phyloP scores from a whole-genome alignment of 2,113 vertebrate genomes.

The Naja naja region DNA sequence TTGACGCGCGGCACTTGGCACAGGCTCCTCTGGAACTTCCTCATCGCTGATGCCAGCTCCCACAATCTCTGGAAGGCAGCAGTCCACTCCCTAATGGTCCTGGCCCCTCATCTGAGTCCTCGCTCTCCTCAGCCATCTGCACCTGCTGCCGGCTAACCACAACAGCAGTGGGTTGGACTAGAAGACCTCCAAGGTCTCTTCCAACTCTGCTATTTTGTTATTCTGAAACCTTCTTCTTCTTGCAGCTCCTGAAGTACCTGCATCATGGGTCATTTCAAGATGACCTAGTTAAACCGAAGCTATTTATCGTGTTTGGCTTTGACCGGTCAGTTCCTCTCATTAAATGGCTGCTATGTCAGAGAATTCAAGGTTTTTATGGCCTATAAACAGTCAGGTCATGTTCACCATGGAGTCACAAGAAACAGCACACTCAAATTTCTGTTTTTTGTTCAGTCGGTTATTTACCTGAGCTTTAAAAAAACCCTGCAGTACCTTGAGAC shows the following conservation, averaged over 20 bases:
- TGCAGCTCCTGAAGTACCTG: neutral
- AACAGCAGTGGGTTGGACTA: too few species aligned
- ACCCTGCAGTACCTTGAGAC: neutral
- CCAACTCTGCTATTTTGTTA: neutral
- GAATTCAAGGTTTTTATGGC: neutral
- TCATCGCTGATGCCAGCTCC: too few species aligned
- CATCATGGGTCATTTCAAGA: neutral
- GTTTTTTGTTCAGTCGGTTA: constrained; percentile 1
- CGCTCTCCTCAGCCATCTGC: too few species aligned
- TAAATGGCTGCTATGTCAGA: neutral
- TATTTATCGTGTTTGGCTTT: constrained; percentile 8
- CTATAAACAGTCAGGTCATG: neutral
- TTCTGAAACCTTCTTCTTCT: constrained; percentile 7
- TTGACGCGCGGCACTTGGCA: too few species aligned
- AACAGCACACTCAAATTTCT: neutral
- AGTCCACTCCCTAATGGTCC: too few species aligned
- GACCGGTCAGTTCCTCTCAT: constrained; percentile 8
- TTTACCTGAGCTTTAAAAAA: constrained; percentile 20
- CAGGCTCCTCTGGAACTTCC: too few species aligned
- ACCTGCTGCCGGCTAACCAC: too few species aligned
- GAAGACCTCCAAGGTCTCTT: neutral
- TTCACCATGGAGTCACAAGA: constrained; percentile 13
- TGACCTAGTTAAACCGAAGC: neutral
- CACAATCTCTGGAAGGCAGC: too few species aligned
- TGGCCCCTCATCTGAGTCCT: too few species aligned